Evolutionary conservation across 2,888 invertebrate genomes (phyloP), one percentile per base, ranked within the genome.

Genomic region (Celastrina argiolus): DNA sequence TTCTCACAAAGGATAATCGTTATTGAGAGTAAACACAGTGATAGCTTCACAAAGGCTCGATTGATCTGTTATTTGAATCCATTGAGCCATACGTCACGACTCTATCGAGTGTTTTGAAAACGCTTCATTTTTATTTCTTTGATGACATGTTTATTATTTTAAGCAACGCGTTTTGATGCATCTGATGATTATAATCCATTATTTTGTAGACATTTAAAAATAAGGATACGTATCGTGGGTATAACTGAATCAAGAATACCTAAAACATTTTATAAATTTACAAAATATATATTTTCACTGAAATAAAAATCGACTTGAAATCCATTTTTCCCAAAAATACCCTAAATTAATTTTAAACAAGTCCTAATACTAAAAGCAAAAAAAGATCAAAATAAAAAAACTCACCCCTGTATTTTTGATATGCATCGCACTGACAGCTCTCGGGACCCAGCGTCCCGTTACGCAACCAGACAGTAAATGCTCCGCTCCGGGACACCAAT

Each of bases 401-500:
- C 61, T 61, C 22, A 61, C 61, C 36, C 61, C 36, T 14, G 61
- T 69, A 67, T 66, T 68, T 64, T 71, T 69, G 61, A 51, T 56
- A 67, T 68, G 65, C 73, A 74, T 74, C 68, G 68, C 73, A 73
- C 71, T 61, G 56, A 56, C 59, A 22, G 31, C 28, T 16, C 39
- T 51, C 31, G 42, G 36, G 45, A 69, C 56, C 66, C 66, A 63
- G 56, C 63, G 56, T 63, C 67, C 63, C 41, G 39, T 7, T 66
- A 77, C 83, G 84, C 83, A 83, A 85, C 83, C 85, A 83, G 78
- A 77, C 80, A 78, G 83, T 79, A 88, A 91, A 88, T 91, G 90
- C 84, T 82, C 87, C 87, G 80, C 85, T 87, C 87, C 84, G 70
- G 76, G 82, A 85, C 80, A 82, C 81, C 85, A 82, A 72, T 76